phyloP scores from a whole-genome alignment of 2,888 invertebrate genomes.

The Tachystola acroxantha region DNA sequence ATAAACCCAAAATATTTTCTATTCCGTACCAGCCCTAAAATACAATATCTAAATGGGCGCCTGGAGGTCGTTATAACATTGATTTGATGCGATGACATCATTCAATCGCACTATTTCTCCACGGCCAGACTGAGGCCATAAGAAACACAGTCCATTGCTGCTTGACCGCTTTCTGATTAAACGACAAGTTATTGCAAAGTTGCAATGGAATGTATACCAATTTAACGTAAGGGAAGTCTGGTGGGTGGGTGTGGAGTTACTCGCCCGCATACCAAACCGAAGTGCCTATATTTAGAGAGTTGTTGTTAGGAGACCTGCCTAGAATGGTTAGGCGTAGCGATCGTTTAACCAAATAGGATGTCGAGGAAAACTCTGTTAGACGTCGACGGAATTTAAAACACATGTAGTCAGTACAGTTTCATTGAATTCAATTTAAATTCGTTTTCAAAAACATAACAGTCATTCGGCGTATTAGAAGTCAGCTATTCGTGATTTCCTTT shows the following conservation, averaged over 20 bases:
- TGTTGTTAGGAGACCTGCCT: constrained; percentile 37
- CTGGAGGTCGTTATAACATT: constrained; percentile 30
- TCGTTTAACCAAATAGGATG: constrained; percentile 15
- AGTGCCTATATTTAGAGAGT: constrained; percentile 50
- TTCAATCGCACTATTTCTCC: constrained; percentile 4
- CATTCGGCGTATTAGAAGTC: too few species aligned
- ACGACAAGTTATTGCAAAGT: not conserved
- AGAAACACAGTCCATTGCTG: constrained; percentile 3
- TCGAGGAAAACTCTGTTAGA: constrained; percentile 13
- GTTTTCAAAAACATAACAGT: too few species aligned
- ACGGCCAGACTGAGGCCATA: not conserved
- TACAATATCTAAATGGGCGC: constrained; percentile 5
- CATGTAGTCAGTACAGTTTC: too few species aligned
- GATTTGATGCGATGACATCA: constrained; percentile 35
- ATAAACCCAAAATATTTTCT: too few species aligned
- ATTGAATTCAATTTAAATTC: not conserved
- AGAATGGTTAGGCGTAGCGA: constrained; percentile 33
- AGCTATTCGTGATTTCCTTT: too few species aligned
- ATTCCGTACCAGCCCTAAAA: constrained; percentile 7
- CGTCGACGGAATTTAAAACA: constrained; percentile 16
- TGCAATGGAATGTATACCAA: constrained; percentile 1
- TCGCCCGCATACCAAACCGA: constrained; percentile 44
- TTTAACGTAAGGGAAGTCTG: not conserved
- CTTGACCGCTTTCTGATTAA: not conserved
- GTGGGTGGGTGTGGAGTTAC: constrained; percentile 17